Percentiles rank a stretch among this genome's conserved stretches.
Evolutionary conservation across 2,113 vertebrate genomes (phyloP).

Genomic region (Pristiophorus japonicus): DNA sequence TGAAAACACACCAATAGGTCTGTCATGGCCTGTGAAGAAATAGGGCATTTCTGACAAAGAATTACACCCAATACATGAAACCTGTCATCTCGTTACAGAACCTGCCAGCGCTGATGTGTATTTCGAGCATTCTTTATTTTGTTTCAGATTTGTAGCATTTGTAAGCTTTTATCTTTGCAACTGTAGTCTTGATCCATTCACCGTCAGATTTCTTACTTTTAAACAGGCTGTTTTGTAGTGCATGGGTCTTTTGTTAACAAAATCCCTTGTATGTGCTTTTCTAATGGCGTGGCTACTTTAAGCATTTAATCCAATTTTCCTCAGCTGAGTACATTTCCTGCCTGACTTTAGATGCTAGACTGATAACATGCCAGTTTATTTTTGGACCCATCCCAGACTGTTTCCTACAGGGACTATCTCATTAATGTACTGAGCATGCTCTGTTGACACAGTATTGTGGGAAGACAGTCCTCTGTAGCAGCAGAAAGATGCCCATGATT

Average conservation of each 20-base stretch:
- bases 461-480: neutral
- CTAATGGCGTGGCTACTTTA: neutral
- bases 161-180: neutral
- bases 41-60: neutral
- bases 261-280: neutral
- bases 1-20: neutral
- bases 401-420: neutral
- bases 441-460: neutral
- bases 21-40: neutral
- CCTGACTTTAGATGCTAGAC: constrained; percentile 23
- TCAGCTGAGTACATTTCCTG: neutral
- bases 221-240: neutral
- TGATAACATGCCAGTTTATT: neutral
- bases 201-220: neutral
- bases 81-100: neutral
- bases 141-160: neutral
- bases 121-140: neutral
- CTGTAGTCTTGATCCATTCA: neutral
- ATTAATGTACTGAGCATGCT: neutral
- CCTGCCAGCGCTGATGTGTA: neutral
- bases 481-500: neutral
- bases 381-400: constrained; percentile 25
- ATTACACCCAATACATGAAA: neutral
- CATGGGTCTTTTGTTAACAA: neutral
- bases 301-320: constrained; percentile 11